phyloP scores from a whole-genome alignment of 1,140 invertebrate genomes.

The Mesaphorura yosii region DNA sequence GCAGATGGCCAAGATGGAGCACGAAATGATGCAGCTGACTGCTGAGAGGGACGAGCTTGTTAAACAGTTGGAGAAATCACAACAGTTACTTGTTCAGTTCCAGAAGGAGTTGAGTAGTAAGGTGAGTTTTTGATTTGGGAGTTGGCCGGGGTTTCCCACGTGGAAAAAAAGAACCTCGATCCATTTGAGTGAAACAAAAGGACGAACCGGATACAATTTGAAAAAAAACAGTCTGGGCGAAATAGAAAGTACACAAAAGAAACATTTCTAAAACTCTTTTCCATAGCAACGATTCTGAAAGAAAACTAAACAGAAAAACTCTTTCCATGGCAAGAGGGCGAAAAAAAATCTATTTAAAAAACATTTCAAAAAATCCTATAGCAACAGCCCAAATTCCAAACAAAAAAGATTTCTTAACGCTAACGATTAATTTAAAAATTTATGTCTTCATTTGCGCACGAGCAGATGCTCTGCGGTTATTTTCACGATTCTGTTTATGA shows the following conservation, averaged over 20 bases:
- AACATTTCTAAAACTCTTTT: neutral
- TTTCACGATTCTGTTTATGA: too few relatives aligned
- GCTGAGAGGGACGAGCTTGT: slow-evolving; percentile 76
- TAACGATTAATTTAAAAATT: too few relatives aligned
- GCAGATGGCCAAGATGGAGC: slow-evolving; percentile 53
- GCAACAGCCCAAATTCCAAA: too few relatives aligned
- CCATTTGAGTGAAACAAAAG: slow-evolving; percentile 16
- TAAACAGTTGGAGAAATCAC: slow-evolving; percentile 76
- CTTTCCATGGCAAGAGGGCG: too few relatives aligned
- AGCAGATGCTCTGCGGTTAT: too few relatives aligned
- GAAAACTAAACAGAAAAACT: too few relatives aligned
- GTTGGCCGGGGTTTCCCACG: slow-evolving; percentile 5
- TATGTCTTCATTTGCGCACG: too few relatives aligned
- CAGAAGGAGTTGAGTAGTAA: slow-evolving; percentile 56
- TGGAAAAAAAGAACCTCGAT: slow-evolving; percentile 7
- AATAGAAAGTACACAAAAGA: neutral
- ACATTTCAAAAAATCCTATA: too few relatives aligned
- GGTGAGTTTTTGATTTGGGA: slow-evolving; percentile 1
- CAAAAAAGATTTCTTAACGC: too few relatives aligned
- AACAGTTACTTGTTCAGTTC: slow-evolving; percentile 84
- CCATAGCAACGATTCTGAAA: neutral
- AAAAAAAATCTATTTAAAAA: too few relatives aligned
- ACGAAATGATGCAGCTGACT: slow-evolving; percentile 69
- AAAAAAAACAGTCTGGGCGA: slow-evolving; percentile 1
- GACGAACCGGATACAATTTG: neutral